Evolutionary conservation across 2,113 vertebrate species (phyloP), one percentile per base, ranked within the genome.

Genomic region (Neopipo cinnamomea): DNA sequence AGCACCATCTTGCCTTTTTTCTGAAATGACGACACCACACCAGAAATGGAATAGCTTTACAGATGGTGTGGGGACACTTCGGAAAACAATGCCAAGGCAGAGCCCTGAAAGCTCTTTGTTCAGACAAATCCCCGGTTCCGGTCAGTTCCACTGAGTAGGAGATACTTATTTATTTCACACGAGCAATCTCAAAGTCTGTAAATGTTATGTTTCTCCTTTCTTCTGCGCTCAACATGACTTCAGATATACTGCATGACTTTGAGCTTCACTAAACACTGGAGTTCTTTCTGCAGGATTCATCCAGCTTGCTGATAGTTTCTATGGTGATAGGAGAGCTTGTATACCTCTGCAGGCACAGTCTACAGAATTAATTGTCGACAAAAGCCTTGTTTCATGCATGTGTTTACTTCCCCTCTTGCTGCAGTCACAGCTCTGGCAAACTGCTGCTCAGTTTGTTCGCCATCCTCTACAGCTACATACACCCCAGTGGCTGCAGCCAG

Each of bases 1-100:
- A 68, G 58, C 27, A 59, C 17, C 44, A 22, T 2, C 49, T 21
- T 19, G 31, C 28, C 28, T 86, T 52, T 52, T 56, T 72, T 78
- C 1, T 11, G 41, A 55, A 70, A 2, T 0, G 3, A 37, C 24
- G 23, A 18, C 73, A 31, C 12, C 1, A 5, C 62, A 6, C 15
- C 56, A 78, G 77, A 58, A 89, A 67, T n/a, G 35, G 56, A 47
- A 11, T 4, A 44, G 47, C 30, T 81, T 86, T 80, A 35, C 41
- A 49, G 25, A 1, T 73, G 55, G 15, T 53, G 5, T n/a, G 31
- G 65, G 35, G 47, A 33, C 19, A 27, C 42, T 88, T 61, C 8
- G 73, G 73, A 39, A 71, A 37, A 24, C 8, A 50, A 30, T 1
- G 13, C 18, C 47, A 75, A 47, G 44, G 41, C 41, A 18, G 72